Conservation (phyloP, 2,888 invertebrate genomes). For the Peribatodes rhomboidaria region DNA sequence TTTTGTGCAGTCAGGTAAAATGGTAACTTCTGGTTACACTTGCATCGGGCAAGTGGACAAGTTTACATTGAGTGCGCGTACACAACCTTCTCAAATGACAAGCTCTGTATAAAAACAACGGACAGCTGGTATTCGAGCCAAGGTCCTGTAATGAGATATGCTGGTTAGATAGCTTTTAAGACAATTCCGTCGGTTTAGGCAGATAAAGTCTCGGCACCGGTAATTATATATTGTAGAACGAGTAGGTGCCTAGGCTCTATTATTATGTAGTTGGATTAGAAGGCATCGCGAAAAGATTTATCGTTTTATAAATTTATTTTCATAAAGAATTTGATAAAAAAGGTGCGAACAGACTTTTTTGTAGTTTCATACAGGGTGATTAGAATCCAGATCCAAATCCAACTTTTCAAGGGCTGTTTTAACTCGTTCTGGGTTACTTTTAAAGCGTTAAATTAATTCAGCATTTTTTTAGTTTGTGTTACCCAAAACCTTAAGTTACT, state of each 20-base stretch:
- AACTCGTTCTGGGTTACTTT: no score
- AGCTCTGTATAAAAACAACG: slow-evolving; percentile 80
- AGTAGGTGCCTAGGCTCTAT: slow-evolving; percentile 41
- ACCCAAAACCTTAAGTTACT: no score
- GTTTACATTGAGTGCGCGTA: slow-evolving; percentile 82
- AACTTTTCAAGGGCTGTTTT: no score
- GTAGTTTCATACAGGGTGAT: not conserved
- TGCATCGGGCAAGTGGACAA: slow-evolving; percentile 63
- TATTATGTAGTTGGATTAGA: slow-evolving; percentile 39
- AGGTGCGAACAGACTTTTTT: not conserved
- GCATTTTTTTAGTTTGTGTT: no score
- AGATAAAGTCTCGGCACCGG: slow-evolving; percentile 62
- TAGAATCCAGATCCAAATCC: no score
- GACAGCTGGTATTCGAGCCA: slow-evolving; percentile 84
- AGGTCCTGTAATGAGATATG: slow-evolving; percentile 84
- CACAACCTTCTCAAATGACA: slow-evolving; percentile 85
- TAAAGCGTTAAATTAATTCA: no score
- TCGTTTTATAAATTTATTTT: slow-evolving; percentile 15
- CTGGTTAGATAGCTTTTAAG: slow-evolving; percentile 79
- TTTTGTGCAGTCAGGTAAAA: no score
- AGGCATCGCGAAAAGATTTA: slow-evolving; percentile 30
- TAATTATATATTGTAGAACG: slow-evolving; percentile 57
- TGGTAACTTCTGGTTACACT: slow-evolving; percentile 18
- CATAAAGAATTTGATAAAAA: not conserved
- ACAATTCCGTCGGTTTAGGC: slow-evolving; percentile 67